Evolutionary conservation across 2,797 vertebrate species (phyloP), one percentile per base, ranked within the genome.

Genomic region (Tamandua tetradactyla): DNA sequence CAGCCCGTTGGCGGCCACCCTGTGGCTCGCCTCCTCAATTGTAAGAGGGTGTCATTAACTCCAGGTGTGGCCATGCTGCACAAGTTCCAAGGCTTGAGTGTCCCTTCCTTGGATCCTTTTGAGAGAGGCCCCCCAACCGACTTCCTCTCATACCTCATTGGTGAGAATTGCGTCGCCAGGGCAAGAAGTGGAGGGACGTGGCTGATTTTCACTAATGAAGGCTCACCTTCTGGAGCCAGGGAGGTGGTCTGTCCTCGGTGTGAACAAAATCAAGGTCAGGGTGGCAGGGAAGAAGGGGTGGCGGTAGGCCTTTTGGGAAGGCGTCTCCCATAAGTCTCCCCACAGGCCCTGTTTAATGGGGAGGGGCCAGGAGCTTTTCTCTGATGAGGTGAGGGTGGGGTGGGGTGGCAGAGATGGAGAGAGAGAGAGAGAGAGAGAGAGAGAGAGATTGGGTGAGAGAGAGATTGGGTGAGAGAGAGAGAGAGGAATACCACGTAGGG

Each of bases 201-300:
- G 49, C 49, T 79, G 35, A 40, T 62, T 94, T 69, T 93, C 84
- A 86, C 30, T 88, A 32, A 23, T 61, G 47, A 66, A n/a, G 17
- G n/a, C 66, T 93, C 15, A 14, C 47, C 82, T n/a, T 61, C 42
- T 71, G 22, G 42, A 78, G 7, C 11, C 52, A 13, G 66, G 66
- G 87, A 55, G 80, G 27, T 59, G 49, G 3, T n/a, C 20, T 64
- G 55, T 27, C 55, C 44, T 87, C 62, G 83, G 52, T 10, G 20
- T 95, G 66, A 85, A 87, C 37, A 93, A 82, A 87, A 91, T 85
- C 10, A 1, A 62, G 49, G 35, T 89, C 64, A 72, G 22, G 71
- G 62, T 68, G 75, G 22, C 75, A 78, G 17, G n/a, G 66, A 81
- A 94, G 81, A 42, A 80, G n/a, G 3, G 49, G 14, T 47, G 20